phyloP scores from a whole-genome alignment of 2,888 invertebrate genomes.

The Frankliniella fusca region DNA sequence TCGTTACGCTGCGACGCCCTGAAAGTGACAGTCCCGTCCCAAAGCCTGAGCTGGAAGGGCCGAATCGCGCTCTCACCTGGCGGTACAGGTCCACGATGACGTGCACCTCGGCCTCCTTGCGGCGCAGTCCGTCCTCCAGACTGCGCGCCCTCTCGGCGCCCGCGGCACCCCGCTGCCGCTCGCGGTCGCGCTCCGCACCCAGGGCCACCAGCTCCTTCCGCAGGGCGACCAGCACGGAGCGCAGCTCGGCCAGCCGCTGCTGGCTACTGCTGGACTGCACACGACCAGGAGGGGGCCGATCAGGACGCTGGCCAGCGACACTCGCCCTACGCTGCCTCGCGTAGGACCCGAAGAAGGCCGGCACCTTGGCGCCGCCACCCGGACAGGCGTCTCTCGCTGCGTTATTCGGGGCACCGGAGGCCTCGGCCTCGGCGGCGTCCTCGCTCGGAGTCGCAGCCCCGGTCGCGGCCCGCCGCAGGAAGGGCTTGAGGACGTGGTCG shows the following conservation, averaged over 20 bases:
- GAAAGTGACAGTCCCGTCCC: too few relatives aligned
- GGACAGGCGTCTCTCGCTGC: too few relatives aligned
- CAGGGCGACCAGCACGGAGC: neutral
- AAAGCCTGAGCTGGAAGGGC: neutral
- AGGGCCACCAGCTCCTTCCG: neutral
- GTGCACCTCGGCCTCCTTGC: conserved; percentile 14
- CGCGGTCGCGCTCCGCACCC: neutral
- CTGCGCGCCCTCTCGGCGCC: neutral
- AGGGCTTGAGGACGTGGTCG: neutral
- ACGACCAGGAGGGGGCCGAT: too few relatives aligned
- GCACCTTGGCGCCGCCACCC: too few relatives aligned
- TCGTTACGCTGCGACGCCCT: too few relatives aligned
- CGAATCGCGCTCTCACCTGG: neutral
- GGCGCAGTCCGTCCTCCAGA: neutral
- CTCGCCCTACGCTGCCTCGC: too few relatives aligned
- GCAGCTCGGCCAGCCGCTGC: neutral
- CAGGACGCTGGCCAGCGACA: neutral
- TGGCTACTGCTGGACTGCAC: neutral
- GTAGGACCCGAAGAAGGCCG: too few relatives aligned
- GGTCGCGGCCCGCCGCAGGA: neutral
- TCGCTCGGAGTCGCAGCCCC: neutral
- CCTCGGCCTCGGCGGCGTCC: neutral
- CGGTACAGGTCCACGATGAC: conserved; percentile 8
- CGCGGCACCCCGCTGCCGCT: neutral
- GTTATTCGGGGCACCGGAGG: neutral